Evolutionary conservation across 2,113 vertebrate genomes (phyloP), one percentile per base, ranked within the genome.

Genomic region (Fregata magnificens): DNA sequence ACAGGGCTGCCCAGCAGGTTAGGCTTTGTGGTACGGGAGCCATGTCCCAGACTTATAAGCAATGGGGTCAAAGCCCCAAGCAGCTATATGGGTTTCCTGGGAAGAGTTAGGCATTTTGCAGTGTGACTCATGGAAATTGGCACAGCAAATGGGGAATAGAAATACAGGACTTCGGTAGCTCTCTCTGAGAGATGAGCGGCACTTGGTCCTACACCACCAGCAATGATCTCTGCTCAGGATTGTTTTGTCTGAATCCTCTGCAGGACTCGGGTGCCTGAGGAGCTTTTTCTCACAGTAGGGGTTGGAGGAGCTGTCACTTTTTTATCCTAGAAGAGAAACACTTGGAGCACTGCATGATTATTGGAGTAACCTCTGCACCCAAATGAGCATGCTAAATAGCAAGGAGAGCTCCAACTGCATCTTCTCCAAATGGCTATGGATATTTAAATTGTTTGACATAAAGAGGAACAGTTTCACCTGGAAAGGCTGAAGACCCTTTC

Each of bases 41-140:
- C 1, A 1, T 50, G 13, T 11, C 34, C 28, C 34, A 56, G 62
- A 38, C 3, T 82, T 40, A 5, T 0, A n/a, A 0, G 1, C 16
- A 63, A 5, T 6, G 26, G 22, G 17, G 11, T 22, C 55, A 38
- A 94, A 82, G n/a, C 10, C 40, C 31, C 20, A 61, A 4, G 34
- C 40, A 79, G 20, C 20, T 76, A 16, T 11, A 26, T 10, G 24
- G 40, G 10, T 59, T 74, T 88, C 5, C 17, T 85, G 16, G 34
- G 74, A 82, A 80, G 20, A 36, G 13, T 34, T 62, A 76, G 47
- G n/a, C 26, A 47, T 40, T 76, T 84, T 10, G 1, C 10, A 38
- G 7, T 52, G 17, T 10, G 29, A 32, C 10, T 45, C 44, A 78
- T 42, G 7, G 18, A 61, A 78, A 77, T 6, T 2, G 2, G 9